A percentile compares a stretch with the other conserved stretches of the same genome.
These are phyloP conservation scores for Athalia rosae DNA, from an alignment of 2,888 invertebrate genomes.

Conservation along the genomic window DNA sequence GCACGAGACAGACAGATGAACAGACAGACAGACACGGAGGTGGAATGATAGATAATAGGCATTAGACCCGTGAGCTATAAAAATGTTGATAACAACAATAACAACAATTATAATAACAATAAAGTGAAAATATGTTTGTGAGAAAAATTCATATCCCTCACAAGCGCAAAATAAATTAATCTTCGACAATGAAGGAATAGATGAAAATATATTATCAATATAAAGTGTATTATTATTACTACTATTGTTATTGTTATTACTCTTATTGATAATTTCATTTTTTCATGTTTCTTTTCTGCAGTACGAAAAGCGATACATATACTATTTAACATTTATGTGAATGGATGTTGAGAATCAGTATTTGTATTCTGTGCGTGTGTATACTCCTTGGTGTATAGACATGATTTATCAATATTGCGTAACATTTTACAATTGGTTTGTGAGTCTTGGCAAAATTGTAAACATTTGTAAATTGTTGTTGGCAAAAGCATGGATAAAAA, in stretches of 20 bases:
- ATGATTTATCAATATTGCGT: background rate
- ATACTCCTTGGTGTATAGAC: background rate
- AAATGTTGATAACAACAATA: background rate
- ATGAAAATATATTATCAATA: background rate
- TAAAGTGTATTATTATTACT: slow-evolving; percentile 1
- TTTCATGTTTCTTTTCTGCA: slow-evolving; percentile 20
- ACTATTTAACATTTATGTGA: slow-evolving; percentile 27
- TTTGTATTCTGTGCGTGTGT: background rate
- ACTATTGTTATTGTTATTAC: background rate
- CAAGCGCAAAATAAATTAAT: slow-evolving; percentile 19
- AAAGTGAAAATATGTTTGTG: slow-evolving; percentile 4
- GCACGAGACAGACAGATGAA: slow-evolving; percentile 44
- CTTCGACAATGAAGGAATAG: background rate
- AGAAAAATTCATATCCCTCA: too few species aligned
- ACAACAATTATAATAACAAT: background rate
- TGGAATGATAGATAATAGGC: slow-evolving; percentile 46
- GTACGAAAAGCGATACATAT: slow-evolving; percentile 28
- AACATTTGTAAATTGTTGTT: slow-evolving; percentile 25
- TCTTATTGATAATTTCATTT: background rate
- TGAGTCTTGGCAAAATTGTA: slow-evolving; percentile 31
- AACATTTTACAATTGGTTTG: background rate
- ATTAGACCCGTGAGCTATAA: slow-evolving; percentile 29
- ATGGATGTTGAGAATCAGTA: background rate
- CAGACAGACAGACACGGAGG: slow-evolving; percentile 44
- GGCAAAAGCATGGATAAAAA: background rate